Percentiles rank a stretch among this genome's conserved stretches.
Evolutionary conservation across 35 echinoderm and acorn worm species (phyloP).

Genomic region (Chiridota heheva): DNA sequence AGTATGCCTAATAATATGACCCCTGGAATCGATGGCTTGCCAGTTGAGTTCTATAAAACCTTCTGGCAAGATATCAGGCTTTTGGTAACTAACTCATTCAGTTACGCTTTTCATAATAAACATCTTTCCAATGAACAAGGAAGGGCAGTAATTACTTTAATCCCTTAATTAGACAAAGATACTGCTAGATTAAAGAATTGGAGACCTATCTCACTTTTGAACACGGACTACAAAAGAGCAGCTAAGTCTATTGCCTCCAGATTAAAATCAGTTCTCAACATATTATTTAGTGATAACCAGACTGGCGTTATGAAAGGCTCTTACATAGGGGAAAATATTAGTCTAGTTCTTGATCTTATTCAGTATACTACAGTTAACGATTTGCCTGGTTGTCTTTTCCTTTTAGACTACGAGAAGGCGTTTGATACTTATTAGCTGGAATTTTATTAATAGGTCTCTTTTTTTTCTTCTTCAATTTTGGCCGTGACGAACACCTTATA

Average conservation of each 20-base stretch:
- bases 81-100: too few relatives aligned
- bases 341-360: background rate
- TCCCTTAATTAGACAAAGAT: background rate
- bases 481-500: too few relatives aligned
- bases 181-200: background rate
- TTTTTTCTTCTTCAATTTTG: too few relatives aligned
- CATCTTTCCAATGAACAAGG: too few relatives aligned
- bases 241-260: background rate
- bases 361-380: background rate
- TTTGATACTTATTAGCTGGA: too few relatives aligned
- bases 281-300: background rate
- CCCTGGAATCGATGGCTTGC: too few relatives aligned
- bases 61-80: too few relatives aligned
- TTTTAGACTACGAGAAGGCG: background rate
- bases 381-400: background rate
- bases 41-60: too few relatives aligned
- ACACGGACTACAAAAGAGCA: background rate
- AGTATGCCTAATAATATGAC: too few relatives aligned
- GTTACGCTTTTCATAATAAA: too few relatives aligned
- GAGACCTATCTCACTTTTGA: background rate
- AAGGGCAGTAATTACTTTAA: background rate
- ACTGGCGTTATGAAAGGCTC: background rate
- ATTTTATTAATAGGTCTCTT: too few relatives aligned
- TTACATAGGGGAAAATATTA: background rate
- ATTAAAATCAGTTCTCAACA: background rate